Percentiles rank a stretch among this genome's conserved stretches.
phyloP scores from a whole-genome alignment of 92 coral and sea anemone species.

The Zoanthus solanderi region DNA sequence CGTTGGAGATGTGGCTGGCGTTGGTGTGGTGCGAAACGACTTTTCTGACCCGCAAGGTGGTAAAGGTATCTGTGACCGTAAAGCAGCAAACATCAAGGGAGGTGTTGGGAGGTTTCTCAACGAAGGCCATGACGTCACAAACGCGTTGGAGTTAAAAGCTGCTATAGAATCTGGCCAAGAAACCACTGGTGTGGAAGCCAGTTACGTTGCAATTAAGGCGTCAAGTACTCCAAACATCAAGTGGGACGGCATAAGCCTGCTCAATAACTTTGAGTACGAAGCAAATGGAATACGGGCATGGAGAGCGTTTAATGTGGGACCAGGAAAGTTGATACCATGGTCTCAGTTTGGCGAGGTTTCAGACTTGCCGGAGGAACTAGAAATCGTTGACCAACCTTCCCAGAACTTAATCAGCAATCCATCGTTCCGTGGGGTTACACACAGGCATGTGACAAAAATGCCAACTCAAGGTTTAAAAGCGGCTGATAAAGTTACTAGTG shows the following conservation, averaged over 20 bases:
- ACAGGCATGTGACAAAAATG: neutral
- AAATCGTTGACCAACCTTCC: neutral
- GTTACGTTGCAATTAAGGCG: slow-evolving; percentile 5
- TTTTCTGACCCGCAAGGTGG: slow-evolving; percentile 35
- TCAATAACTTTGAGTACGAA: neutral
- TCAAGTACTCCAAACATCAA: slow-evolving; percentile 14
- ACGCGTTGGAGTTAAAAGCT: slow-evolving; percentile 47
- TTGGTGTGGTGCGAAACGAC: slow-evolving; percentile 53
- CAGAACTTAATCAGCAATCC: neutral
- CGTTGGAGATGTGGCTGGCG: slow-evolving; percentile 49
- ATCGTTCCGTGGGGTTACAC: neutral
- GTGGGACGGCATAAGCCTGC: slow-evolving; percentile 39
- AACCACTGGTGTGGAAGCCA: slow-evolving; percentile 35
- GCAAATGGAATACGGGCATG: slow-evolving; percentile 27
- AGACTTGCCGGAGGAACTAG: slow-evolving; percentile 15
- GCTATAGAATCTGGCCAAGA: slow-evolving; percentile 51
- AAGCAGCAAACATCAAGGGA: slow-evolving; percentile 29
- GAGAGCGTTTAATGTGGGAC: slow-evolving; percentile 45
- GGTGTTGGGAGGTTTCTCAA: slow-evolving; percentile 10
- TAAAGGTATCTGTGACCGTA: slow-evolving; percentile 63
- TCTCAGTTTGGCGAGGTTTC: slow-evolving; percentile 35
- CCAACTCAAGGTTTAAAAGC: neutral
- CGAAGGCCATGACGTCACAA: slow-evolving; percentile 33
- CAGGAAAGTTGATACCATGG: neutral
- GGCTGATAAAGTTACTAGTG: neutral